phyloP scores from a whole-genome alignment of 1,140 invertebrate species.

The Leptinotarsa lineolata region DNA sequence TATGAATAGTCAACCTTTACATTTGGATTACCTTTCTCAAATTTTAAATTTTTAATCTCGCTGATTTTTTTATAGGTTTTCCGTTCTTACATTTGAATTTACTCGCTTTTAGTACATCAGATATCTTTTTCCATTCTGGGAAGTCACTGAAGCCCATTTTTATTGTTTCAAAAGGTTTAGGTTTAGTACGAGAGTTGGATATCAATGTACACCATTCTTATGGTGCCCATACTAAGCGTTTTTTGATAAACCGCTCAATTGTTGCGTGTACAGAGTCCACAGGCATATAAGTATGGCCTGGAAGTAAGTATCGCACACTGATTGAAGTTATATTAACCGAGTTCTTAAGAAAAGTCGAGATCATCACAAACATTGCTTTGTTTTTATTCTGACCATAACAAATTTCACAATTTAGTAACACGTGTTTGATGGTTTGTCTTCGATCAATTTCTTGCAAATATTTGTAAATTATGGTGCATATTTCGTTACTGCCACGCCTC shows the following conservation, averaged over 20 bases:
- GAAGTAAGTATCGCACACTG: conserved; percentile 37
- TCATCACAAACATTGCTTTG: conserved; percentile 9
- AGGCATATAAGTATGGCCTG: conserved; percentile 40
- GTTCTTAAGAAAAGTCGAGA: conserved; percentile 29
- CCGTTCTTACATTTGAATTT: too few relatives aligned
- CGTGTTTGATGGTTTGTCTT: conserved; percentile 13
- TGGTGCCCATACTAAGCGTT: background rate
- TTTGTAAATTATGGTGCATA: conserved; percentile 12
- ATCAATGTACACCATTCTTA: conserved; percentile 13
- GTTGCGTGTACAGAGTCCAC: conserved; percentile 35
- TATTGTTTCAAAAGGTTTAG: background rate
- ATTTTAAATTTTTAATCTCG: too few relatives aligned
- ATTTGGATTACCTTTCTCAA: too few relatives aligned
- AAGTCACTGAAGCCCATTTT: too few relatives aligned
- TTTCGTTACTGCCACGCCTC: conserved; percentile 30
- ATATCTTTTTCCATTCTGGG: too few relatives aligned
- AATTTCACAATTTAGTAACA: conserved; percentile 32
- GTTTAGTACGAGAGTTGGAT: background rate
- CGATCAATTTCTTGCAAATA: too few relatives aligned
- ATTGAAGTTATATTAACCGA: conserved; percentile 36
- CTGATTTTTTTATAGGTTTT: too few relatives aligned
- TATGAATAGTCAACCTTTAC: too few relatives aligned
- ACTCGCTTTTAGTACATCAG: too few relatives aligned
- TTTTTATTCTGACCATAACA: conserved; percentile 39
- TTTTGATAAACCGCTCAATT: conserved; percentile 19